Percentiles rank a stretch among this genome's conserved stretches.
These are phyloP conservation scores for Lerista edwardsae DNA, from an alignment of 2,797 vertebrate genomes.

Conservation along the genomic window DNA sequence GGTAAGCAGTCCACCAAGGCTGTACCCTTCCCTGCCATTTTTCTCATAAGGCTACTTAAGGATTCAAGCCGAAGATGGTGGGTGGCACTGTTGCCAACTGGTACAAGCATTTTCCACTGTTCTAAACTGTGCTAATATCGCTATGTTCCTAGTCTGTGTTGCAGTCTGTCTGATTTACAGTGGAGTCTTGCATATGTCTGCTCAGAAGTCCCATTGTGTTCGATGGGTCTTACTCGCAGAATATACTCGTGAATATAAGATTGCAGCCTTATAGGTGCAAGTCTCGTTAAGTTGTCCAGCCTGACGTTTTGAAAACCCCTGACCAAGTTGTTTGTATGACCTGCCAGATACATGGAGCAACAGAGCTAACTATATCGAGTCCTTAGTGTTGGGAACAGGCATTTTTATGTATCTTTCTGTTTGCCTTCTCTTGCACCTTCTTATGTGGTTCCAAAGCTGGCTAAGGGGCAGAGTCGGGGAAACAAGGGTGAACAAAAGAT, in stretches of 20 bases:
- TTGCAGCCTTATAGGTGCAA: too few relatives aligned
- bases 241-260: too few relatives aligned
- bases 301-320: neutral
- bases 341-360: neutral
- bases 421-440: neutral
- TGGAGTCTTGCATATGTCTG: too few relatives aligned
- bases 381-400: neutral
- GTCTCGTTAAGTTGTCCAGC: neutral
- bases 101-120: neutral
- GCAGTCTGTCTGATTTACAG: neutral
- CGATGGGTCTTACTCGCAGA: too few relatives aligned
- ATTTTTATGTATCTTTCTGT: neutral
- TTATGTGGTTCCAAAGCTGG: neutral
- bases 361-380: neutral
- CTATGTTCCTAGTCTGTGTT: neutral
- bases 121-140: neutral
- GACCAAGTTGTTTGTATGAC: neutral
- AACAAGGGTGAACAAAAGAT: neutral
- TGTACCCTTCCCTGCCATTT: too few relatives aligned
- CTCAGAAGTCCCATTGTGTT: too few relatives aligned
- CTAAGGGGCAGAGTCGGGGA: neutral
- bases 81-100: neutral
- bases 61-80: neutral
- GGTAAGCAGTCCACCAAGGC: slow-evolving; percentile 71
- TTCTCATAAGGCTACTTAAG: neutral